A percentile compares a stretch with the other conserved stretches of the same genome.
Evolutionary conservation across 1,140 invertebrate genomes (phyloP).

Genomic region (Pissodes strobi): DNA sequence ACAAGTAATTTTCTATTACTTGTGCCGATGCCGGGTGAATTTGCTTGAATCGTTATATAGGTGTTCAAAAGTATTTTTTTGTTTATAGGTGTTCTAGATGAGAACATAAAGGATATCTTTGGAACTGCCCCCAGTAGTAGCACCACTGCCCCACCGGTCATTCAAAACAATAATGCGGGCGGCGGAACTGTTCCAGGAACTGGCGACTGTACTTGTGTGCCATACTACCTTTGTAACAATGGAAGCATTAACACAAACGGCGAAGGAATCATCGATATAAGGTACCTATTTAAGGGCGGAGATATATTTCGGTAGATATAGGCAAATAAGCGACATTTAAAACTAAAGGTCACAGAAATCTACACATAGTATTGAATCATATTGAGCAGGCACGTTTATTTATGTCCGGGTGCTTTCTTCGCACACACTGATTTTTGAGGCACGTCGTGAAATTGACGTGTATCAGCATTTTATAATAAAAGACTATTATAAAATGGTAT

Average conservation of each 20-base stretch:
- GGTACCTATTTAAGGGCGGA: slow-evolving; percentile 50
- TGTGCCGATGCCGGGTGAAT: too few species aligned
- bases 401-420: too few species aligned
- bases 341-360: neutral
- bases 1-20: too few species aligned
- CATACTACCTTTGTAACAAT: slow-evolving; percentile 73
- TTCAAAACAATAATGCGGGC: neutral
- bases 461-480: too few species aligned
- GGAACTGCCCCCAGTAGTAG: neutral
- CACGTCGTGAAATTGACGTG: too few species aligned
- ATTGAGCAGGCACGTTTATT: too few species aligned
- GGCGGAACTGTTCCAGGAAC: slow-evolving; percentile 1
- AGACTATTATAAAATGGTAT: too few species aligned
- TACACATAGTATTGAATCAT: neutral
- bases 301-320: too few species aligned
- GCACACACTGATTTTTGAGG: too few species aligned
- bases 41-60: too few species aligned
- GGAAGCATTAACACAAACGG: slow-evolving; percentile 68
- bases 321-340: neutral
- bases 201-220: slow-evolving; percentile 60
- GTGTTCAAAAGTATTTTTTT: too few species aligned
- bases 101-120: slow-evolving; percentile 9
- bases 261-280: slow-evolving; percentile 75
- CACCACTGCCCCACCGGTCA: neutral
- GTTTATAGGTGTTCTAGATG: neutral